A percentile compares a stretch with the other conserved stretches of the same genome.
These are phyloP conservation scores for Agrochola litura DNA, from an alignment of 2,888 invertebrate species.

Conservation along the genomic window DNA sequence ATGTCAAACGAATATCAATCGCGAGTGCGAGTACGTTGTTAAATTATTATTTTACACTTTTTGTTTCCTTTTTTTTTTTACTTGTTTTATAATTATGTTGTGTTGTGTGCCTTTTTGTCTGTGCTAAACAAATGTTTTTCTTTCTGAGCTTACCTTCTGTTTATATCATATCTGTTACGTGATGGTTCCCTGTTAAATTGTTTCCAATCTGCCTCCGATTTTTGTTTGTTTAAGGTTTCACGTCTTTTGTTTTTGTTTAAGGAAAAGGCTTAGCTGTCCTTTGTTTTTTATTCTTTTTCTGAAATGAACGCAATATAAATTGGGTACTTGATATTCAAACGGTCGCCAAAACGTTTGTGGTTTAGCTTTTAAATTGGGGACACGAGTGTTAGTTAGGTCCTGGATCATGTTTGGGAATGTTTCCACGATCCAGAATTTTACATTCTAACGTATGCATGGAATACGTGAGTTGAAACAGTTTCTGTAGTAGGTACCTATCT, in stretches of 20 bases:
- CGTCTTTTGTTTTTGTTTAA: constrained; percentile 43
- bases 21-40: too few species aligned
- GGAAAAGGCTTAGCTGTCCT: constrained; percentile 20
- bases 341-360: not conserved
- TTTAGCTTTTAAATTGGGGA: constrained; percentile 17
- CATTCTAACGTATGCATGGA: constrained; percentile 8
- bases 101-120: too few species aligned
- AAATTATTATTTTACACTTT: too few species aligned
- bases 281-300: constrained; percentile 15
- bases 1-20: not conserved
- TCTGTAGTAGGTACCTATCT: constrained; percentile 13
- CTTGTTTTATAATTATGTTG: too few species aligned
- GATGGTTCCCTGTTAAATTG: constrained; percentile 40
- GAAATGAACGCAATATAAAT: constrained; percentile 34
- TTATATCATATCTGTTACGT: too few species aligned
- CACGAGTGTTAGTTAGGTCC: constrained; percentile 11
- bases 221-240: constrained; percentile 33
- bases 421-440: constrained; percentile 9
- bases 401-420: not conserved
- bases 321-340: constrained; percentile 38
- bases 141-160: not conserved
- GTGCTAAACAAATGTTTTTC: too few species aligned
- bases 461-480: constrained; percentile 7
- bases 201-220: constrained; percentile 52
- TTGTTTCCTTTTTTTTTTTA: too few species aligned